Evolutionary conservation across 2,797 vertebrate species (phyloP).

Genomic region (Sitta carolinensis): DNA sequence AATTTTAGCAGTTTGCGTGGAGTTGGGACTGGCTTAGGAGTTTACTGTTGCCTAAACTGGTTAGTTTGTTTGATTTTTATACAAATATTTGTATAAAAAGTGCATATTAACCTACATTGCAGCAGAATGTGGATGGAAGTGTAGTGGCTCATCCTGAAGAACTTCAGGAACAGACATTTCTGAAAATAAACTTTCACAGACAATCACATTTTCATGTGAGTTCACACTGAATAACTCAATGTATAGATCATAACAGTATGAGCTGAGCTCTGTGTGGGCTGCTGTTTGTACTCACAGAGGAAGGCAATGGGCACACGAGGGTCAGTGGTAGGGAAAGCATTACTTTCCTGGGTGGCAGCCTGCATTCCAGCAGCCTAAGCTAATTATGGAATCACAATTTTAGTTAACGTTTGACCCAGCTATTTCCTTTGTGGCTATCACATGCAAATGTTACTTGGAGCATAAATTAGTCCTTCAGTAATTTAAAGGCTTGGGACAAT

Average conservation of each 20-base stretch:
- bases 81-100: background rate
- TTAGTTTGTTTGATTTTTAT: background rate
- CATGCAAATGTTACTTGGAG: background rate
- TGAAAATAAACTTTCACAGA: background rate
- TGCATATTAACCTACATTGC: background rate
- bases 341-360: background rate
- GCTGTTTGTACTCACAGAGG: background rate
- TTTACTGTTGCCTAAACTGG: background rate
- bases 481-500: background rate
- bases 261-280: background rate
- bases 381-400: background rate
- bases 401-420: background rate
- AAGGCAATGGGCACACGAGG: accelerated
- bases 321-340: background rate
- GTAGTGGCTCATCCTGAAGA: background rate
- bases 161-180: background rate
- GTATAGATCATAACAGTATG: background rate
- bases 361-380: background rate
- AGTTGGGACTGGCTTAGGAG: background rate
- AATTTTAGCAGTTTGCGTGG: background rate
- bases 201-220: background rate
- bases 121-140: background rate
- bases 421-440: background rate
- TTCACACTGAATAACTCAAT: background rate
- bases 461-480: background rate